Evolutionary conservation across 2,888 invertebrate genomes (phyloP), one percentile per base, ranked within the genome.

Genomic region (Eristalinus sepulchralis): DNA sequence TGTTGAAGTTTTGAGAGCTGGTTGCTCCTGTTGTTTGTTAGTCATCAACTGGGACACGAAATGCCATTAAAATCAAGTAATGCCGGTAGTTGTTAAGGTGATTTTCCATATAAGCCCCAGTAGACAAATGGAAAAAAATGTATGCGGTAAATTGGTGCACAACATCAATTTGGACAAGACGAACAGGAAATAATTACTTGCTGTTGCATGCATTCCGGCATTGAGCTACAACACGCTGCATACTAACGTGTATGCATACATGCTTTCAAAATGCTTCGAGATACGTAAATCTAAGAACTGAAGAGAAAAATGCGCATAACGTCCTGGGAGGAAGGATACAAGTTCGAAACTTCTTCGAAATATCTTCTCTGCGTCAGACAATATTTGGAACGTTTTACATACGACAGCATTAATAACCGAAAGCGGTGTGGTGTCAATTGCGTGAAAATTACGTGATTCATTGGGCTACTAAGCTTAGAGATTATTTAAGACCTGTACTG

Each of bases 131-230:
- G 60, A 68, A 66, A 31, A 81, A 70, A 57, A 64, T 57, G 9
- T 11, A 34, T 11, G 27, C 13, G 22, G 60, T 70, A 79, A 75
- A 81, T 70, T 66, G 66, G 55, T 64, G 62, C 71, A 36, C 68
- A 70, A 82, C 33, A 82, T 68, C 71, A 71, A 71, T 82, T 71
- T 75, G 66, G 24, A 71, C 27, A 73, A 78, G 70, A 79, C 70
- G 73, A 78, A 86, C 73, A 86, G 78, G 78, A 82, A 78, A 67
- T 79, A 86, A 86, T 86, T 86, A 86, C 82, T 86, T 79, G 86
- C 62, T 75, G 66, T 86, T 70, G 86, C 82, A 82, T 82, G 82
- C 73, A 78, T 82, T 62, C 17, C 22, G 59, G 62, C 73, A 71
- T 59, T 20, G 73, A 70, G 27, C 36, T 13, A 17, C 60, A 68